phyloP scores from a whole-genome alignment of 2,888 invertebrate species.

The Chaitophorus viminalis region DNA sequence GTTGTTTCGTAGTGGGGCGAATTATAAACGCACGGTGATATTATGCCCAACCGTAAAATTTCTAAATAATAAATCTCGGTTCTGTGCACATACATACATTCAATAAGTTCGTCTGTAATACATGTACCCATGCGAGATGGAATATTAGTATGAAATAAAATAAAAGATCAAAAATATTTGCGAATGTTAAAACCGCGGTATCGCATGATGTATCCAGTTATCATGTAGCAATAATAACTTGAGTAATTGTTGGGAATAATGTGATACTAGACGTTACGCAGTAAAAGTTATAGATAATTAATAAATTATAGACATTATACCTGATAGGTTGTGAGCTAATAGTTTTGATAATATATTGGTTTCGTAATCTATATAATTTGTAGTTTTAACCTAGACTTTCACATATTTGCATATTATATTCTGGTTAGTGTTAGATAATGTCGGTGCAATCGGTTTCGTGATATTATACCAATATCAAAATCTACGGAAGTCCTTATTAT shows the following conservation, averaged over 20 bases:
- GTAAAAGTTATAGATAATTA: neutral
- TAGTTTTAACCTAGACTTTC: neutral
- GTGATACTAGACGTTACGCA: neutral
- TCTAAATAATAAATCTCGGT: neutral
- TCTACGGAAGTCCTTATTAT: constrained; percentile 17
- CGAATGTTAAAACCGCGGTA: too few species aligned
- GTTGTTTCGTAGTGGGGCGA: neutral
- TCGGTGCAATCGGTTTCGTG: constrained; percentile 1
- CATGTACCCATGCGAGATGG: neutral
- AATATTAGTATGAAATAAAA: neutral
- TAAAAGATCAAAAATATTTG: neutral
- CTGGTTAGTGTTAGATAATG: neutral
- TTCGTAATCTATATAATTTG: neutral
- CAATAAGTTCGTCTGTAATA: neutral
- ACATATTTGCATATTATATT: neutral
- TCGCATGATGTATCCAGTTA: neutral
- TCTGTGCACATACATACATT: neutral
- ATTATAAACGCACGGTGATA: constrained; percentile 16
- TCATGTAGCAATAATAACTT: neutral
- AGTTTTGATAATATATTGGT: neutral
- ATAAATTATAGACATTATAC: too few species aligned
- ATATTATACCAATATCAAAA: neutral
- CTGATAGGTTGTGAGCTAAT: neutral
- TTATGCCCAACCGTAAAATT: neutral
- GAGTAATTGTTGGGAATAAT: neutral